Evolutionary conservation across 1,140 invertebrate species (phyloP).

Genomic region (Drosophila baimaii): DNA sequence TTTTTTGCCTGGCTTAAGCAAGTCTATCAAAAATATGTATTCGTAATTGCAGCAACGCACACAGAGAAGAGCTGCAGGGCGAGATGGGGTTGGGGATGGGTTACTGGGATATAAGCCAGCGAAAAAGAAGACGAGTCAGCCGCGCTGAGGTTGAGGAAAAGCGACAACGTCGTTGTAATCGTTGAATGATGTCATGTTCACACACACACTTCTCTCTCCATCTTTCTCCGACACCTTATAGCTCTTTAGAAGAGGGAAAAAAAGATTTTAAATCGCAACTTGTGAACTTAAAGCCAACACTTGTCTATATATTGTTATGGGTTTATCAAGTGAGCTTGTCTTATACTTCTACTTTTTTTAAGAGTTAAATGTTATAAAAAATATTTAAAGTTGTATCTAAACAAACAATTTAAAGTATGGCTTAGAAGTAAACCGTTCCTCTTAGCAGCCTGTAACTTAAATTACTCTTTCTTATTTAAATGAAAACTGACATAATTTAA

Average conservation of each 20-base stretch:
- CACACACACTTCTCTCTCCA: neutral
- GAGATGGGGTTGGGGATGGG: neutral
- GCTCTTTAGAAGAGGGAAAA: neutral
- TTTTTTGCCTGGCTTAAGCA: slow-evolving; percentile 48
- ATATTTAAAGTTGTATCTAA: no score
- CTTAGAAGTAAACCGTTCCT: neutral
- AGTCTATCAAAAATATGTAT: slow-evolving; percentile 61
- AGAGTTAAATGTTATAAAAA: no score
- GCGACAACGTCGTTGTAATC: slow-evolving; percentile 59
- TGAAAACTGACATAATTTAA: neutral
- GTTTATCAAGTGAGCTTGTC: neutral
- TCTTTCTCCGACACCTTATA: neutral
- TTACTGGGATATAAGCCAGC: slow-evolving; percentile 11
- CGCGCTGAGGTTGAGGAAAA: slow-evolving; percentile 57
- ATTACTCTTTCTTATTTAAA: neutral
- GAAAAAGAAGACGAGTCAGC: neutral
- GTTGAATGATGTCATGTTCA: slow-evolving; percentile 74
- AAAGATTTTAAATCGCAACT: neutral
- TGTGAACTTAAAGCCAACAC: slow-evolving; percentile 3
- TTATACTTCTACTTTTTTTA: no score
- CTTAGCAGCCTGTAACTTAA: neutral
- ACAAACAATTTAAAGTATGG: neutral
- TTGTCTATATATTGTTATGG: neutral
- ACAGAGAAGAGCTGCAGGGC: slow-evolving; percentile 9
- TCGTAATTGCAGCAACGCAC: slow-evolving; percentile 64